These are phyloP conservation scores for Hydrolagus colliei DNA, from an alignment of 2,797 vertebrate species.

Conservation along the genomic window DNA sequence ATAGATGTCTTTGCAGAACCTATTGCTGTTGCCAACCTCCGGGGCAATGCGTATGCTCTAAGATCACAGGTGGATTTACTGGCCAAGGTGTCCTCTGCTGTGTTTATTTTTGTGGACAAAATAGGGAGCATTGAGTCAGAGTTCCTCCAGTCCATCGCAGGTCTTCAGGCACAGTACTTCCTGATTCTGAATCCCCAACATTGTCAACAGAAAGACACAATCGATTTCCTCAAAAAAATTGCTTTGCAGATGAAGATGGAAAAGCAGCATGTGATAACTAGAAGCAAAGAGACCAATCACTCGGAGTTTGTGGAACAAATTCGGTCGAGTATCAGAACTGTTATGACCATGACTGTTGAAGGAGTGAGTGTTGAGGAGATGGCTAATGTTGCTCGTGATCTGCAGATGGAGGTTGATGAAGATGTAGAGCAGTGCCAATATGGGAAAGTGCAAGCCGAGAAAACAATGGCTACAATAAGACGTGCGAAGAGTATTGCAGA, in stretches of 20 bases:
- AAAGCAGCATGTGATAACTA: slow-evolving; percentile 39
- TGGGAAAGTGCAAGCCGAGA: slow-evolving; percentile 47
- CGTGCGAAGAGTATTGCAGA: slow-evolving; percentile 34
- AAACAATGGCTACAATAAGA: slow-evolving; percentile 48
- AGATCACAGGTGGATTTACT: slow-evolving; percentile 57
- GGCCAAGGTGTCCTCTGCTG: slow-evolving; percentile 58
- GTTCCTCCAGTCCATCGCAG: slow-evolving; percentile 44
- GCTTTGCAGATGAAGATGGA: slow-evolving; percentile 39
- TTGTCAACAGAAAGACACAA: not conserved
- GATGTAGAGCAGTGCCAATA: slow-evolving; percentile 52
- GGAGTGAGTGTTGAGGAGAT: slow-evolving; percentile 55
- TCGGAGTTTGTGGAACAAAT: slow-evolving; percentile 46
- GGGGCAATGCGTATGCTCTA: slow-evolving; percentile 58
- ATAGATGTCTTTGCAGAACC: slow-evolving; percentile 56
- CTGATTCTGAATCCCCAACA: slow-evolving; percentile 46
- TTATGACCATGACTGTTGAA: slow-evolving; percentile 44
- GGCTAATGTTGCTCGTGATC: slow-evolving; percentile 46
- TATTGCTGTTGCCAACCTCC: slow-evolving; percentile 61
- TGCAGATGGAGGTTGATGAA: slow-evolving; percentile 61
- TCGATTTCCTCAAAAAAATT: slow-evolving; percentile 33
- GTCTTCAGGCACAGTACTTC: slow-evolving; percentile 43
- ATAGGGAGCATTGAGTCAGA: slow-evolving; percentile 52
- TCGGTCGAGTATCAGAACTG: slow-evolving; percentile 40
- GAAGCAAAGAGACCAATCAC: slow-evolving; percentile 43
- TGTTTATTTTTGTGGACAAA: slow-evolving; percentile 68